Percentiles rank a stretch among this genome's conserved stretches.
These are phyloP conservation scores for Chamaetylas fuelleborni DNA, from an alignment of 2,113 vertebrate species.

Conservation along the genomic window DNA sequence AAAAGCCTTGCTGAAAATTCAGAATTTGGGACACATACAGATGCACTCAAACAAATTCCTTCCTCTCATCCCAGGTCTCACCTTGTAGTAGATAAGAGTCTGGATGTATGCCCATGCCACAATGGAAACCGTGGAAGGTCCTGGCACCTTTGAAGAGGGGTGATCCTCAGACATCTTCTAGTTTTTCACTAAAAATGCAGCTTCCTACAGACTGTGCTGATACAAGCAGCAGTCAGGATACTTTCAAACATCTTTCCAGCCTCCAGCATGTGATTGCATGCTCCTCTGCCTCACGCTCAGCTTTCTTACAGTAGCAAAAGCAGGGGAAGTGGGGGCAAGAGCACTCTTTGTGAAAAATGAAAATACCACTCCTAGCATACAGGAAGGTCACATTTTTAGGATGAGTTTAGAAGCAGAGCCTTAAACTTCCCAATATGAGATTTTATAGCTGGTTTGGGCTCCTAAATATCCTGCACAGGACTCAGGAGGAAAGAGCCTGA, in stretches of 20 bases:
- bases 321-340: neutral
- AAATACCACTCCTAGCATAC: neutral
- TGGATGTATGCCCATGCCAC: accelerated
- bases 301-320: neutral
- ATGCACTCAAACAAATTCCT: neutral
- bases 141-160: neutral
- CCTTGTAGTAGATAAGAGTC: neutral
- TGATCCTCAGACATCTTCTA: neutral
- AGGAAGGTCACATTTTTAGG: neutral
- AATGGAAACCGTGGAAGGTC: neutral
- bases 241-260: neutral
- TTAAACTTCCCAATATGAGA: neutral
- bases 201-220: neutral
- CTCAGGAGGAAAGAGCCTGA: neutral
- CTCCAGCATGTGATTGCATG: accelerated
- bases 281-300: neutral
- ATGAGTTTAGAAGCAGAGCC: neutral
- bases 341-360: neutral
- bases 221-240: neutral
- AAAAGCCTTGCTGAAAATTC: neutral
- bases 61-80: neutral
- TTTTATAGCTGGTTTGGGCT: neutral
- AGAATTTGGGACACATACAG: neutral
- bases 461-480: neutral
- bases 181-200: neutral